A percentile compares a stretch with the other conserved stretches of the same genome.
These are phyloP conservation scores for Acanthosepion pharaonis DNA, from an alignment of 2,888 invertebrate genomes.

Conservation along the genomic window DNA sequence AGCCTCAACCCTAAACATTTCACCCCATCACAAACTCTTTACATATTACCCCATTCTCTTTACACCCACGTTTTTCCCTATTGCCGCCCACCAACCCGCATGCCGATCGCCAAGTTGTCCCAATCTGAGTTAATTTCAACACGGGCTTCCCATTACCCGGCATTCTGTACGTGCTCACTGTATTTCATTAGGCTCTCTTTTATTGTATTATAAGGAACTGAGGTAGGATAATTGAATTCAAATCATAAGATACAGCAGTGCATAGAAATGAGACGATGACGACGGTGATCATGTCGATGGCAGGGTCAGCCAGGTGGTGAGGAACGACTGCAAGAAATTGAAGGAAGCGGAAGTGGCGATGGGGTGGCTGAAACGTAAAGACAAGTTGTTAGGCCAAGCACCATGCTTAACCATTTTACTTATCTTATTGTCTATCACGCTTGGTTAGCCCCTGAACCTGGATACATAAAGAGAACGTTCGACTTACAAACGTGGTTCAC, in stretches of 20 bases:
- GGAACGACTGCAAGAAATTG: not conserved
- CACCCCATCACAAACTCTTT: not conserved
- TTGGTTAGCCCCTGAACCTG: not conserved
- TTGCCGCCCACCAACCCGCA: not conserved
- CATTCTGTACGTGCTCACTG: not conserved
- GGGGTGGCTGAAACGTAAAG: not conserved
- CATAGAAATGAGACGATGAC: conserved; percentile 10
- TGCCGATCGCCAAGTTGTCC: not conserved
- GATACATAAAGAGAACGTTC: not conserved
- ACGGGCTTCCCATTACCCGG: conserved; percentile 33
- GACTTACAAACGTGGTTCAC: not conserved
- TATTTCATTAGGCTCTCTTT: conserved; percentile 33
- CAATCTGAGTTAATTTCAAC: conserved; percentile 33
- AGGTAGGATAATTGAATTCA: conserved; percentile 14
- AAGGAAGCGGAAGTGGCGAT: not conserved
- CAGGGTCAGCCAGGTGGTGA: not conserved
- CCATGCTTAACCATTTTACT: conserved; percentile 12
- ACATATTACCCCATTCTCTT: not conserved
- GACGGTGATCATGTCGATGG: not conserved
- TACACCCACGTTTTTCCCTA: too few species aligned
- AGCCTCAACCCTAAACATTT: not conserved
- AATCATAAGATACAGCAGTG: conserved; percentile 9
- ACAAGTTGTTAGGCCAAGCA: conserved; percentile 1
- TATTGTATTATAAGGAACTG: not conserved
- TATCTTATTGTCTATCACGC: conserved; percentile 33